phyloP scores from a whole-genome alignment of 2,113 vertebrate genomes.

The Clarias batrachus region DNA sequence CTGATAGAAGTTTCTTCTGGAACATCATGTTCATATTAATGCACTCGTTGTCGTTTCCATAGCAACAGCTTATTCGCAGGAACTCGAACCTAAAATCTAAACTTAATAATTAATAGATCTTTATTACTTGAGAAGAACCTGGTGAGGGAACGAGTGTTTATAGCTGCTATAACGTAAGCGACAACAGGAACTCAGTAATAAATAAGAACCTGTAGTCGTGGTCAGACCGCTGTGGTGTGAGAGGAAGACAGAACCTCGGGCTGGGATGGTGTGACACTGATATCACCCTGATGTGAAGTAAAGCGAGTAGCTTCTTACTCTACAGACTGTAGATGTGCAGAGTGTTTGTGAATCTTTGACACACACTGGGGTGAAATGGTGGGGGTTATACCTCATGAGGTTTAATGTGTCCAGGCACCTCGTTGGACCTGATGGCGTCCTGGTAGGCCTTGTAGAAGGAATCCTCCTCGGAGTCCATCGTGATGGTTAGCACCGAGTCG shows the following conservation, averaged over 20 bases:
- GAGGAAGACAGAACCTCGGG: not conserved
- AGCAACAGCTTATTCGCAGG: not conserved
- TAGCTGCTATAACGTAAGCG: not conserved
- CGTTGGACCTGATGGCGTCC: slow-evolving; percentile 64
- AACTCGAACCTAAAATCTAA: not conserved
- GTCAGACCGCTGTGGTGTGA: not conserved
- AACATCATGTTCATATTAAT: not conserved
- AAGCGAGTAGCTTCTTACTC: not conserved
- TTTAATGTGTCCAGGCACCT: slow-evolving; percentile 61
- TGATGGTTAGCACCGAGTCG: slow-evolving; percentile 75
- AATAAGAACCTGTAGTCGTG: not conserved
- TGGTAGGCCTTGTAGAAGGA: slow-evolving; percentile 72
- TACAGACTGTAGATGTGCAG: not conserved
- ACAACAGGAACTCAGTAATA: not conserved
- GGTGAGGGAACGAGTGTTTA: not conserved
- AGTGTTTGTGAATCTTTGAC: not conserved
- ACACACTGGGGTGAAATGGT: not conserved
- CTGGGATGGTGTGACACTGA: not conserved
- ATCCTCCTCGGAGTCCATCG: slow-evolving; percentile 65
- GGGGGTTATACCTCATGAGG: slow-evolving; percentile 64
- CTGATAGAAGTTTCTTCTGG: not conserved
- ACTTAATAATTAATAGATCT: not conserved
- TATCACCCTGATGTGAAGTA: not conserved
- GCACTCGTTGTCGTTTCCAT: not conserved
- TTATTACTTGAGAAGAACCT: not conserved